Evolutionary conservation across 1,140 invertebrate species (phyloP), one percentile per base, ranked within the genome.

Genomic region (Hylaeus anthracinus): DNA sequence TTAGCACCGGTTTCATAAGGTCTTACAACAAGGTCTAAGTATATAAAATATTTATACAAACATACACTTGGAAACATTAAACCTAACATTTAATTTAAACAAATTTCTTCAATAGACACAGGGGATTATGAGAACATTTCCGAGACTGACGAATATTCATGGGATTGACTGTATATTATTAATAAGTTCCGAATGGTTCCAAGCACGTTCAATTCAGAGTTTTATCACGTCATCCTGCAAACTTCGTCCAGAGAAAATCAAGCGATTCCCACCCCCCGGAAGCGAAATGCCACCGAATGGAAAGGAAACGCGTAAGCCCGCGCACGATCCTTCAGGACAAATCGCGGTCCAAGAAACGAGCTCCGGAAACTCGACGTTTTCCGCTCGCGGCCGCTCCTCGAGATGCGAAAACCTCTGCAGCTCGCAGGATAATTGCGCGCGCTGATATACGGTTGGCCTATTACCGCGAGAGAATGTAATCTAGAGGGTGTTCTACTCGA

Each of bases 391-490:
- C 26, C 15, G n/a, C 10, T 53, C n/a, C 45, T 26, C n/a, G 61
- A 67, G 5, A 37, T 2, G 12, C 12, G 41, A 51, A 79, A 61
- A 56, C 10, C 45, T 8, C 37, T 85, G 89, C 71, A 83, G 85
- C 82, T 3, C 81, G 84, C 88, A 91, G 88, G 89, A 90, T 90
- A 91, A 91, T 91, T 91, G 88, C 89, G 84, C 83, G 76, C 79
- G 74, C 85, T 80, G 85, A 86, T 81, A 88, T 85, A 88, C 88
- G 86, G 82, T 84, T 86, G 88, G 86, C 90, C 90, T 91, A 90
- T 91, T 90, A 90, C 88, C 75, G 75, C 74, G 76, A 65, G 72
- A 66, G 69, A 67, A 51, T 53, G 61, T 65, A 81, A 85, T 64
- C 12, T 82, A 90, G 51, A 51, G 51, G 51, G 51, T 51, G 51